These are phyloP conservation scores for Tyto alba DNA, from an alignment of 2,113 vertebrate genomes.

Conservation along the genomic window DNA sequence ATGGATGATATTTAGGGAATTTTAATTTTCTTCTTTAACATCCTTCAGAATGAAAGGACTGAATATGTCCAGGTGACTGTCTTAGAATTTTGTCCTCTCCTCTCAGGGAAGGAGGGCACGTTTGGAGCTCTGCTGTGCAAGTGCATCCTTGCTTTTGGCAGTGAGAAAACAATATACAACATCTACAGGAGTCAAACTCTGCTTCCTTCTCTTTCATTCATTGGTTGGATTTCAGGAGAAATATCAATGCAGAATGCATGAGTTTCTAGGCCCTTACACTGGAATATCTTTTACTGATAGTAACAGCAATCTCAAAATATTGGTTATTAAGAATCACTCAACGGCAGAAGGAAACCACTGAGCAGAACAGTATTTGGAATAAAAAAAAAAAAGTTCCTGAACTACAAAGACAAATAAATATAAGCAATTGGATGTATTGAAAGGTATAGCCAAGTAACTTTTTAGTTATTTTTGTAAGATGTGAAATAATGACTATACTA, in stretches of 20 bases:
- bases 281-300: neutral
- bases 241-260: neutral
- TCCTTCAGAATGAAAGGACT: neutral
- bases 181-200: neutral
- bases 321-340: neutral
- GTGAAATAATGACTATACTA: neutral
- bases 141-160: neutral
- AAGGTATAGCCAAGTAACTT: neutral
- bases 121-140: neutral
- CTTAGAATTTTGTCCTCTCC: neutral
- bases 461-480: neutral
- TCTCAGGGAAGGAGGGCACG: neutral
- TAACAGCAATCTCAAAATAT: neutral
- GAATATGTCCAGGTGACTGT: neutral
- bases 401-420: neutral
- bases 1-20: rapidly evolving
- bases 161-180: neutral
- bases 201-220: neutral
- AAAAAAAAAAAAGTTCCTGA: neutral
- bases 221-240: neutral
- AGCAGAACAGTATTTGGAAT: neutral
- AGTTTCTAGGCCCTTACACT: neutral
- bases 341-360: neutral
- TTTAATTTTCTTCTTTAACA: neutral
- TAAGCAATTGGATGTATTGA: neutral